A percentile compares a stretch with the other conserved stretches of the same genome.
Conservation (phyloP, 2,888 invertebrate species). For the Nezara viridula region DNA sequence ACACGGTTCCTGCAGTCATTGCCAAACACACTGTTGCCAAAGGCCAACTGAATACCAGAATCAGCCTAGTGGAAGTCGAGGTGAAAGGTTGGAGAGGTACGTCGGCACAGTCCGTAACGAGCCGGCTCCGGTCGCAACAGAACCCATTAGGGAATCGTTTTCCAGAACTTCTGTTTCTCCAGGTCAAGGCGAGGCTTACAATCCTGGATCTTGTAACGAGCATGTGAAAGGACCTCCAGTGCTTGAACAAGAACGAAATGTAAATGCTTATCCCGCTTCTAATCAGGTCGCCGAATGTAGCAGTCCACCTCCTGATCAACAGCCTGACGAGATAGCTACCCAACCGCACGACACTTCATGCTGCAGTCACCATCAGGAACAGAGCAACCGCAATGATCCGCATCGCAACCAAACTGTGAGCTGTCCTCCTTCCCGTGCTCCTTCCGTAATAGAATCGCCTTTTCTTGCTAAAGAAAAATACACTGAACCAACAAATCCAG, state of each 20-base stretch:
- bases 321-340: background rate
- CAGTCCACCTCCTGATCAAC: background rate
- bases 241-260: background rate
- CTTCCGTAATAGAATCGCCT: background rate
- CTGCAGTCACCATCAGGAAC: too few relatives aligned
- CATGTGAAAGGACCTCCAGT: background rate
- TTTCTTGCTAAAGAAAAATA: background rate
- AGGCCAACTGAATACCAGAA: background rate
- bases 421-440: background rate
- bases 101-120: background rate
- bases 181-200: background rate
- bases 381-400: background rate
- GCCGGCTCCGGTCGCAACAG: background rate
- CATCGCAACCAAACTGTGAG: background rate
- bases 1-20: background rate
- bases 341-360: background rate
- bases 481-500: background rate
- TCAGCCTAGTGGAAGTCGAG: background rate
- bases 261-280: background rate
- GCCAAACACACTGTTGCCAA: conserved; percentile 23
- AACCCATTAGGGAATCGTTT: background rate
- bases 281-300: background rate
- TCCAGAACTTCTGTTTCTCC: background rate
- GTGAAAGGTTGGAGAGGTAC: background rate
- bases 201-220: background rate